Evolutionary conservation across 53 echinoderm and acorn worm genomes (phyloP), one percentile per base, ranked within the genome.

Genomic region (Pentamera pediparva): DNA sequence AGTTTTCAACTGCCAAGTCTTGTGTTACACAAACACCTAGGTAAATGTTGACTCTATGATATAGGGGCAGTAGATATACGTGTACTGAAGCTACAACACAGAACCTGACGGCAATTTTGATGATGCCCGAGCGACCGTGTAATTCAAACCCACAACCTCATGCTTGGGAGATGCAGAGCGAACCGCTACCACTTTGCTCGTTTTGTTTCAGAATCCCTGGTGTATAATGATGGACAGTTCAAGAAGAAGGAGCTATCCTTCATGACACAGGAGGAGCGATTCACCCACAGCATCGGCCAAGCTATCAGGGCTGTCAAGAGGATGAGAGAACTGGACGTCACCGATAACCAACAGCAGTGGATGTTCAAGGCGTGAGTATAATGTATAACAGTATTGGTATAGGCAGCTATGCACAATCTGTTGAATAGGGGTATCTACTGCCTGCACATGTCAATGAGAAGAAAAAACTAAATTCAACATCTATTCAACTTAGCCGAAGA

Each of bases 151-250:
- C n/a, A n/a, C n/a, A n/a, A n/a, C n/a, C n/a, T n/a, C n/a, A n/a
- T n/a, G n/a, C n/a, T n/a, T n/a, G n/a, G n/a, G n/a, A n/a, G n/a
- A n/a, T n/a, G n/a, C n/a, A n/a, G n/a, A n/a, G n/a, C n/a, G 47
- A 15, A 45, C 12, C n/a, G n/a, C 47, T 45, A 0, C n/a, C 12
- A 45, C 13, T 45, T 45, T 45, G 12, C 47, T 15, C 12, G 47
- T 45, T 45, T 55, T 55, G 18, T 24, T 60, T 1, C 82, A 90
- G 90, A 90, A 39, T 83, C 86, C 13, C 54, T 79, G 13, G 91
- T 80, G 19, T 85, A 88, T 59, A 84, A 81, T 77, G 96, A 96
- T 63, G 86, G 88, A 5, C 82, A 79, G 32, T 86, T 90, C 76
- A 39, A 90, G 39, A 40, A 79, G 69, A 73, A 84, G 50, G 85